phyloP scores from a whole-genome alignment of 2,888 invertebrate species.

The Chloroclysta siterata region DNA sequence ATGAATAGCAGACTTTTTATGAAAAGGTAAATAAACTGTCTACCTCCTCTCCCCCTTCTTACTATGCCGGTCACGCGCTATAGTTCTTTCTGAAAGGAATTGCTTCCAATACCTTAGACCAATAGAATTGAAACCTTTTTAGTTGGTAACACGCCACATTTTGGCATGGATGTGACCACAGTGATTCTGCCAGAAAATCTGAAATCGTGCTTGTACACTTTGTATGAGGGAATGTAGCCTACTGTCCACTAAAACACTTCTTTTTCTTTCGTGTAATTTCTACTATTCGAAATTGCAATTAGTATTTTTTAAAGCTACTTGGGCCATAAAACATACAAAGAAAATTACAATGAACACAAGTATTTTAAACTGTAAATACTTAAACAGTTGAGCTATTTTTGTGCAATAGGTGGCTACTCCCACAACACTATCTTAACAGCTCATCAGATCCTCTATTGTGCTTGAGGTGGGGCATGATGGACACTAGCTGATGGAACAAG shows the following conservation, averaged over 20 bases:
- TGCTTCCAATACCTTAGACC: slow-evolving; percentile 72
- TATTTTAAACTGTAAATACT: no score
- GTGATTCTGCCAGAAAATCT: slow-evolving; percentile 67
- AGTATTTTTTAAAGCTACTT: no score
- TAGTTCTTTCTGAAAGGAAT: slow-evolving; percentile 82
- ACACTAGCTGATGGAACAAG: no score
- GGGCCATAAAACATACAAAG: no score
- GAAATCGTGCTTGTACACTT: slow-evolving; percentile 58
- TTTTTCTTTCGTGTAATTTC: no score
- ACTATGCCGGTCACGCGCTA: slow-evolving; percentile 72
- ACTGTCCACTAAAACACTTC: slow-evolving; percentile 10
- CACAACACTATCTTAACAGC: no score
- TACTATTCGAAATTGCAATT: no score
- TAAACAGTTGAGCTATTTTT: no score
- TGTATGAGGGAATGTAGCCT: slow-evolving; percentile 63
- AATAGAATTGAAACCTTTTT: slow-evolving; percentile 77
- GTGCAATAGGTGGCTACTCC: no score
- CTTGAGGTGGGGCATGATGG: no score
- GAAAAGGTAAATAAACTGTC: slow-evolving; percentile 65
- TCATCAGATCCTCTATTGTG: no score
- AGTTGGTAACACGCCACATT: slow-evolving; percentile 69
- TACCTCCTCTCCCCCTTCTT: slow-evolving; percentile 46
- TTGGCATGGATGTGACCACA: slow-evolving; percentile 59
- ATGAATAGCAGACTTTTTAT: slow-evolving; percentile 20
- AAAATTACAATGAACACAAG: no score